Percentiles rank a stretch among this genome's conserved stretches.
These are phyloP conservation scores for Chrysolina americana DNA, from an alignment of 2,888 invertebrate species.

Conservation along the genomic window DNA sequence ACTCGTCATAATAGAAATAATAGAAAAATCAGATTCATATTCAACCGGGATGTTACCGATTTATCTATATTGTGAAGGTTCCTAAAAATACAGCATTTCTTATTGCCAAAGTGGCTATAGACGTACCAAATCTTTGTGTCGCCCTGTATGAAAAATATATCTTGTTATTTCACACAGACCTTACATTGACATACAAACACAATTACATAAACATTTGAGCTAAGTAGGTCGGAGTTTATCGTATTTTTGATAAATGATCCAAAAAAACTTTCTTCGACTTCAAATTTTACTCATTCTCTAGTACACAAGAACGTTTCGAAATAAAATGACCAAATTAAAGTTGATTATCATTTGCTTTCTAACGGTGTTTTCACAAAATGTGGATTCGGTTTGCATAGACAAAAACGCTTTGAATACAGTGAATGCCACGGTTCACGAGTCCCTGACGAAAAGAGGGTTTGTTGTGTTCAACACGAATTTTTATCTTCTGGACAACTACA, in stretches of 20 bases:
- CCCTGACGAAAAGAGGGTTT: conserved; percentile 27
- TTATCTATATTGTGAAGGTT: too few relatives aligned
- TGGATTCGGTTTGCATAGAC: conserved; percentile 45
- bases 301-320: not conserved
- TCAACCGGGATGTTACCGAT: too few relatives aligned
- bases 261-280: not conserved
- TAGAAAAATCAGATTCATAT: too few relatives aligned
- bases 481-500: conserved; percentile 50
- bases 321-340: conserved; percentile 19
- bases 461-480: conserved; percentile 40
- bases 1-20: too few relatives aligned
- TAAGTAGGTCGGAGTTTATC: conserved; percentile 38
- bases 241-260: conserved; percentile 31
- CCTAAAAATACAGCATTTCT: too few relatives aligned
- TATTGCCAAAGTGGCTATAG: too few relatives aligned
- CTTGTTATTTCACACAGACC: not conserved
- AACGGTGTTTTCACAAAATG: not conserved
- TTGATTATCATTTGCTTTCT: conserved; percentile 2
- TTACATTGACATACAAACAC: conserved; percentile 25
- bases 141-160: not conserved
- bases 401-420: conserved; percentile 54
- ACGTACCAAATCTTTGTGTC: not conserved
- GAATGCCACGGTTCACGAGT: conserved; percentile 48
- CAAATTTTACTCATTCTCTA: not conserved
- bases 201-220: conserved; percentile 28